A percentile compares a stretch with the other conserved stretches of the same genome.
Evolutionary conservation across 2,888 invertebrate species (phyloP).

Genomic region (Fragum whitleyi): DNA sequence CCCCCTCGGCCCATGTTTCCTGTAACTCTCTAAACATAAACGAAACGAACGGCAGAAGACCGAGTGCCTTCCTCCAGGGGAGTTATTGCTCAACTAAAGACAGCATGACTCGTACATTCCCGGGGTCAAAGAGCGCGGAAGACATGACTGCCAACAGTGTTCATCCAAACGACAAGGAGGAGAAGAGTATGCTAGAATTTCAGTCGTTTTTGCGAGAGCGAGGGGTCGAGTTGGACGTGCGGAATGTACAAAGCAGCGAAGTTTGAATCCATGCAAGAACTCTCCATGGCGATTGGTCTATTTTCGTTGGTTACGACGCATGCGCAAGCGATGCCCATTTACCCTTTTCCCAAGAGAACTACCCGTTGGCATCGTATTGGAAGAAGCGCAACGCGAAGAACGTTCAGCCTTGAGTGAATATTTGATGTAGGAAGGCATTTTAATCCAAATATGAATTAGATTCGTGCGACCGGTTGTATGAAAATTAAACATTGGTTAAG

Average conservation of each 20-base stretch:
- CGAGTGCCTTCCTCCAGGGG: conserved; percentile 54
- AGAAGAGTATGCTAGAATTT: conserved; percentile 78
- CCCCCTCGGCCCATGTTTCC: conserved; percentile 34
- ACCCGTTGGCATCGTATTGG: conserved; percentile 9
- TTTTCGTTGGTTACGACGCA: conserved; percentile 6
- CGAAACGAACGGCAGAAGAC: conserved; percentile 28
- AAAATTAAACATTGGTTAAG: too few species aligned
- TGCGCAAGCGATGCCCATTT: conserved; percentile 19
- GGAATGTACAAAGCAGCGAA: conserved; percentile 80
- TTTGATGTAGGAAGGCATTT: not conserved
- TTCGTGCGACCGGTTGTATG: too few species aligned
- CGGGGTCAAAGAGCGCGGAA: conserved; percentile 43
- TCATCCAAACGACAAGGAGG: conserved; percentile 68
- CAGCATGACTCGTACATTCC: conserved; percentile 14
- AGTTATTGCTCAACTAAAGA: conserved; percentile 44
- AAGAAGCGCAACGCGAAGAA: not conserved
- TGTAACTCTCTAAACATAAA: conserved; percentile 49
- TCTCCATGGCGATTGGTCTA: not conserved
- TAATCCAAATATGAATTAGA: not conserved
- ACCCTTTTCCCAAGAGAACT: conserved; percentile 15
- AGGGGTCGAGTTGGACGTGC: conserved; percentile 81
- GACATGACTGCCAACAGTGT: conserved; percentile 60
- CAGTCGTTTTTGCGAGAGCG: conserved; percentile 78
- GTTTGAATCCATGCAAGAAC: conserved; percentile 60
- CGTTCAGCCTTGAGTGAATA: too few species aligned